phyloP scores from a whole-genome alignment of 2,888 invertebrate species.

The Tryphoninae sp. region DNA sequence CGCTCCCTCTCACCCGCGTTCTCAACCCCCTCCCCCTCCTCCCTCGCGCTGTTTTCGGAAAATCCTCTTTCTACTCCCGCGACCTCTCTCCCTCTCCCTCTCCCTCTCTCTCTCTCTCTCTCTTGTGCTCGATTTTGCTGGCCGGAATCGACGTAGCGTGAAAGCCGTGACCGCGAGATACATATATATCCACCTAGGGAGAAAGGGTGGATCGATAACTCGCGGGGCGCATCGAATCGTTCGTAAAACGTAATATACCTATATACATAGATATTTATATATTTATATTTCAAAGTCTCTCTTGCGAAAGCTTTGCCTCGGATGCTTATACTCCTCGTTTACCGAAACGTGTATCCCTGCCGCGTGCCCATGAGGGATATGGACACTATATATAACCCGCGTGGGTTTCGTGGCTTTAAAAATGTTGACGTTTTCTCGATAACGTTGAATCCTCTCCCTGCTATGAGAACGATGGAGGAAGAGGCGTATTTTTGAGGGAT shows the following conservation, averaged over 20 bases:
- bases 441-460: slow-evolving; percentile 29
- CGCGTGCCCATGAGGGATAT: not conserved
- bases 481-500: not conserved
- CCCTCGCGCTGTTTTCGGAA: slow-evolving; percentile 8
- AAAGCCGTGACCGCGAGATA: slow-evolving; percentile 38
- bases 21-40: not conserved
- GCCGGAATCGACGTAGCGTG: slow-evolving; percentile 44
- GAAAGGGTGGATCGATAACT: slow-evolving; percentile 46
- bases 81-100: slow-evolving; percentile 19
- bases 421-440: slow-evolving; percentile 43
- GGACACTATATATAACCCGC: slow-evolving; percentile 1
- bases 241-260: slow-evolving; percentile 44
- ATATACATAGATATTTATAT: slow-evolving; percentile 1
- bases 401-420: slow-evolving; percentile 29
- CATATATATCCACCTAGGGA: slow-evolving; percentile 29
- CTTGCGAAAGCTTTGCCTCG: not conserved
- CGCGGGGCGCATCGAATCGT: slow-evolving; percentile 28
- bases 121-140: slow-evolving; percentile 31
- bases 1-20: not conserved
- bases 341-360: slow-evolving; percentile 12
- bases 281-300: slow-evolving; percentile 2
- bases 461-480: not conserved
- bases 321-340: slow-evolving; percentile 28
- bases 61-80: slow-evolving; percentile 29
- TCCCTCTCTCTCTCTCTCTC: slow-evolving; percentile 4